These are phyloP conservation scores for Abscondita cerata DNA, from an alignment of 2,888 invertebrate genomes.

Conservation along the genomic window DNA sequence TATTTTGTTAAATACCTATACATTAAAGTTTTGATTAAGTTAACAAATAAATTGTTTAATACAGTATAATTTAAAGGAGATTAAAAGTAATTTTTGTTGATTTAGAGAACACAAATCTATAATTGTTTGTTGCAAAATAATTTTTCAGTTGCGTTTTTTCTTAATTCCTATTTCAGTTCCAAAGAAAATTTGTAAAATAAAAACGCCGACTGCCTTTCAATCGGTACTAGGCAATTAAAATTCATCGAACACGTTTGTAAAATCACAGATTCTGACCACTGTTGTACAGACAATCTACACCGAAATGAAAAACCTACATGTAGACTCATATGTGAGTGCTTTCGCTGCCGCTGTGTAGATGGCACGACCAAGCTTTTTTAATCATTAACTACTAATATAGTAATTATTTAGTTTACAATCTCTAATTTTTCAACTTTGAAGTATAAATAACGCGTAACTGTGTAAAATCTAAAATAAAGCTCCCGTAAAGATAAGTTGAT, in stretches of 20 bases:
- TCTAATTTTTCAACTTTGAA: neutral
- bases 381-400: neutral
- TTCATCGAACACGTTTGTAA: neutral
- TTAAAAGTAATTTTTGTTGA: no score
- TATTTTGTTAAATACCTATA: no score
- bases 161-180: no score
- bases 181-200: no score
- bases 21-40: no score
- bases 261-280: slow-evolving; percentile 25
- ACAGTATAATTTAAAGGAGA: no score
- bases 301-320: slow-evolving; percentile 20
- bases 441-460: neutral
- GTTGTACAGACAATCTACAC: slow-evolving; percentile 21
- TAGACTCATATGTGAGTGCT: slow-evolving; percentile 43
- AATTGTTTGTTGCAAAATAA: no score
- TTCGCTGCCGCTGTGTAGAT: slow-evolving; percentile 50
- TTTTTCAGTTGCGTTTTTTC: no score
- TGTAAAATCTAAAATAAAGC: neutral
- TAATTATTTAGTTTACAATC: neutral
- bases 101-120: no score
- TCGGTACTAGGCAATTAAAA: no score
- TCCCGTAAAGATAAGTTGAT: slow-evolving; percentile 28
- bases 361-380: slow-evolving; percentile 43
- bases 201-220: no score
- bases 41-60: no score